Evolutionary conservation across 2,113 vertebrate species (phyloP).

Genomic region (Redunca redunca): DNA sequence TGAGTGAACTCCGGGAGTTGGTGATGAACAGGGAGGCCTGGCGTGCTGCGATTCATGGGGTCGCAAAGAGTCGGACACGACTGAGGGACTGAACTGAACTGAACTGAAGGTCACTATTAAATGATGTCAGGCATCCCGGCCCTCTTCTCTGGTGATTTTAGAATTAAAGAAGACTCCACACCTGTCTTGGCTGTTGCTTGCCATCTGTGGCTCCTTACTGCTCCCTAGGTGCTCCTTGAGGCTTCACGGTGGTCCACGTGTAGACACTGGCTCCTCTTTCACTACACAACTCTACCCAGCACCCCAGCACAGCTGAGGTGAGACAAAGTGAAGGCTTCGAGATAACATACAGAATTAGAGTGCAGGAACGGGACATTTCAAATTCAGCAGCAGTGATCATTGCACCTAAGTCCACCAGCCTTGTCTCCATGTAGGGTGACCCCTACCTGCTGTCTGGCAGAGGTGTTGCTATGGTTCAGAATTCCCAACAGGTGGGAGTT

Average conservation of each 20-base stretch:
- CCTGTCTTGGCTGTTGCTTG: not conserved
- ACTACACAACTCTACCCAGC: not conserved
- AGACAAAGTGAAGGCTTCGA: not conserved
- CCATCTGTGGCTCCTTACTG: not conserved
- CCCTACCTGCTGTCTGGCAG: not conserved
- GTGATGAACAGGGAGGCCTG: too few relatives aligned
- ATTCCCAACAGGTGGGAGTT: not conserved
- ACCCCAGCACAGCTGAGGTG: not conserved
- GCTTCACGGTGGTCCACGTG: not conserved
- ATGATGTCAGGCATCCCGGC: not conserved
- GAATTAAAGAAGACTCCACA: accelerated
- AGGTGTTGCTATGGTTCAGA: not conserved
- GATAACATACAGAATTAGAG: not conserved
- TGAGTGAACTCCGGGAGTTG: too few relatives aligned
- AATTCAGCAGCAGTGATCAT: too few relatives aligned
- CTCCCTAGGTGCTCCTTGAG: not conserved
- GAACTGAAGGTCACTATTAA: not conserved
- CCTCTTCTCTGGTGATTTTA: not conserved
- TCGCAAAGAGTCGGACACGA: too few relatives aligned
- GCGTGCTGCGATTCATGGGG: too few relatives aligned
- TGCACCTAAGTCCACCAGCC: not conserved
- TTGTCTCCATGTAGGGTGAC: not conserved
- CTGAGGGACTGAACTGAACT: too few relatives aligned
- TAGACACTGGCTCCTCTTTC: not conserved
- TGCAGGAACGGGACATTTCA: not conserved